These are phyloP conservation scores for Dolomedes plantarius DNA, from an alignment of 2,888 invertebrate genomes.

Conservation along the genomic window DNA sequence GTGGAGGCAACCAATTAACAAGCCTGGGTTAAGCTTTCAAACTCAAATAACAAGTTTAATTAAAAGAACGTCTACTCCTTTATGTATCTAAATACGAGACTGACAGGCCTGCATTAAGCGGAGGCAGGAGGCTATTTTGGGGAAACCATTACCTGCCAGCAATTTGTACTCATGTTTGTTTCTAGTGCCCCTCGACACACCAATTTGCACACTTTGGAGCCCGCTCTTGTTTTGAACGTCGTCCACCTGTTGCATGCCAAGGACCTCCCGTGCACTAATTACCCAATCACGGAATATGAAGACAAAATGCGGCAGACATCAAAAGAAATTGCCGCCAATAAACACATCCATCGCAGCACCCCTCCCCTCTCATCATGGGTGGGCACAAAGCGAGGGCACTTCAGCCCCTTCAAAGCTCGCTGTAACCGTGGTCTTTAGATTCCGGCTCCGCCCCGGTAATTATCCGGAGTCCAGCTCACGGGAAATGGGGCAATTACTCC, in stretches of 20 bases:
- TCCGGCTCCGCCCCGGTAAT: constrained; percentile 7
- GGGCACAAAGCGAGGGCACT: background rate
- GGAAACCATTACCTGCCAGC: background rate
- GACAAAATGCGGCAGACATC: background rate
- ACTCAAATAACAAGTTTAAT: background rate
- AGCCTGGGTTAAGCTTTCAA: no score
- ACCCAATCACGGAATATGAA: background rate
- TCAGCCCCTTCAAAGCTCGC: background rate
- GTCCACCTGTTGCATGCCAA: background rate
- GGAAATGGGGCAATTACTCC: background rate
- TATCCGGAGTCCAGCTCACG: background rate
- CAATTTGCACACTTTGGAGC: background rate
- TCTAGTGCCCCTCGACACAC: background rate
- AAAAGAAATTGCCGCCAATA: constrained; percentile 9
- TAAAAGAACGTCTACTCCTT: background rate
- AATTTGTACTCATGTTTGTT: background rate
- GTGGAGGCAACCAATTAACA: no score
- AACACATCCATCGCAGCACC: constrained; percentile 3
- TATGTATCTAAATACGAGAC: background rate
- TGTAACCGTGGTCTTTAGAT: background rate
- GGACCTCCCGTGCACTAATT: constrained; percentile 6
- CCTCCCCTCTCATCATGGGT: constrained; percentile 9
- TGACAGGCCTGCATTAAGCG: background rate
- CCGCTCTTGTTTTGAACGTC: background rate
- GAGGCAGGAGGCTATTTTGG: no score